phyloP scores from a whole-genome alignment of 2,888 invertebrate species.

The Physocephala rufipes region DNA sequence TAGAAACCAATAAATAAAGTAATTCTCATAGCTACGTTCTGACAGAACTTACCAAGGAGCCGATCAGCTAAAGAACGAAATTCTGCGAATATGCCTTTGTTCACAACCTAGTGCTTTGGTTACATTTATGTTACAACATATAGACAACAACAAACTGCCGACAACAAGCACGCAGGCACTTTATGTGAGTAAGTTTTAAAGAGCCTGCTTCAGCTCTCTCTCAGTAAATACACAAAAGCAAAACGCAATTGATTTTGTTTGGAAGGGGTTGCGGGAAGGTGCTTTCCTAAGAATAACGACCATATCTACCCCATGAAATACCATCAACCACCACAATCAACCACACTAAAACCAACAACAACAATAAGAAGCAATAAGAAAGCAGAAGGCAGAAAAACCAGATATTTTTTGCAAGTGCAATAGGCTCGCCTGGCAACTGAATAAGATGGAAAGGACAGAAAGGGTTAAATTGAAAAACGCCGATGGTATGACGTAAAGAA shows the following conservation, averaged over 20 bases:
- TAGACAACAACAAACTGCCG: background rate
- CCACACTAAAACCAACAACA: background rate
- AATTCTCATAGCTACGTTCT: background rate
- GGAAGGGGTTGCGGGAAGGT: background rate
- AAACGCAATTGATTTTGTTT: background rate
- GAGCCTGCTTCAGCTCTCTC: background rate
- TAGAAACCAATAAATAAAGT: background rate
- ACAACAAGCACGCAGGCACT: constrained; percentile 5
- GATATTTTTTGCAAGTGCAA: constrained; percentile 23
- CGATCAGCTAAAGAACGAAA: background rate
- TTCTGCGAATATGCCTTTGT: constrained; percentile 15
- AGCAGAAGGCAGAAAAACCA: constrained; percentile 13
- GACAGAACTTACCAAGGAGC: no score
- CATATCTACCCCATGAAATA: no score
- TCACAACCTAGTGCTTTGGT: constrained; percentile 19
- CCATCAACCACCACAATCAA: background rate
- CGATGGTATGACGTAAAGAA: background rate
- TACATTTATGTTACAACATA: constrained; percentile 28
- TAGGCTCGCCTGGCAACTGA: constrained; percentile 12
- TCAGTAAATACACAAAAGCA: background rate
- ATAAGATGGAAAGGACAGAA: constrained; percentile 2
- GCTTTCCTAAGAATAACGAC: background rate
- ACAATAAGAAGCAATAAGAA: background rate
- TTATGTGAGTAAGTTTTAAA: constrained; percentile 14
- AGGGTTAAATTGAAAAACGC: background rate